Evolutionary conservation across 2,888 invertebrate genomes (phyloP), one percentile per base, ranked within the genome.

Genomic region (Malacosoma neustria): DNA sequence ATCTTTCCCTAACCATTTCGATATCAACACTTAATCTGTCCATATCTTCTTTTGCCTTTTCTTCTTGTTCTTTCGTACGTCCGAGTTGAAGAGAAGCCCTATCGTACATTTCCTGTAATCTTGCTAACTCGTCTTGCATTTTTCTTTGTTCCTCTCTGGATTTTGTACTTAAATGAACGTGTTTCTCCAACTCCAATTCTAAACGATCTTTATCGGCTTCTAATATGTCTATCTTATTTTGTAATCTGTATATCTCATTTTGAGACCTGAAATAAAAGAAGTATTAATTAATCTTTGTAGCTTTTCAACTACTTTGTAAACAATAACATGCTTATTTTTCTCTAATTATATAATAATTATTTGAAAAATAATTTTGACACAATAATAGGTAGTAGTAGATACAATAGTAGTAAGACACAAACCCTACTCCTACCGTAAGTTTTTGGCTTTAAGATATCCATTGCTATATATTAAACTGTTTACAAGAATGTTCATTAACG

Each of bases 21-120:
- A 95, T 87, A 57, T 96, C 96, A 36, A 94, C 90, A 50, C 90
- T 82, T 50, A 93, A 67, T 51, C 93, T 87, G 55, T 93, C 94
- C 62, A 93, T 86, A 51, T 93, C 94, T 62, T 94, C 93, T 58
- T 96, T 95, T 14, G 94, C 92, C 67, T 96, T 96, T 52, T 97
- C 96, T 80, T 97, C 97, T 54, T 92, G 89, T 72, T 97, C 97
- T 72, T 96, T 96, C 36, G 94, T 92, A 51, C 96, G 89, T 39
- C 91, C 91, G 14, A 96, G 84, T 68, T 97, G 96, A 52, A 96
- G 85, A 7, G 94, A 92, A 11, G 95, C 92, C 46, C 96, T 88
- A 57, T 96, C 96, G 64, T 95, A 96, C 87, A 95, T 90, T 80
- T 97, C 96, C 70, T 96, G 95, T 37, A 95, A 76, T 42, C 94